Evolutionary conservation across 2,797 vertebrate species (phyloP).

Genomic region (Alosa sapidissima): DNA sequence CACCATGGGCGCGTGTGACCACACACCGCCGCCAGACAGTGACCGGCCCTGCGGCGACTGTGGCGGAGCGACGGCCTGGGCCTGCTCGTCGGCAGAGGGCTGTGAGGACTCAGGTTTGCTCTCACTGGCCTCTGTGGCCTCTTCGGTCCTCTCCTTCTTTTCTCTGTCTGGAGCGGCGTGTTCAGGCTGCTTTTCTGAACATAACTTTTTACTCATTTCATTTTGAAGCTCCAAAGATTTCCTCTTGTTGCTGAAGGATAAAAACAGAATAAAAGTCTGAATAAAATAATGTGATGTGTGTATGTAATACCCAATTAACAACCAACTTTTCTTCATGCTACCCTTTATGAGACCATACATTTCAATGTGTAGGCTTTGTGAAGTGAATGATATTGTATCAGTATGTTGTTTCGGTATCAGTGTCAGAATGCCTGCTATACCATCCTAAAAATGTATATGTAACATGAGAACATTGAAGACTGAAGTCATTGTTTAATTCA

Average conservation of each 20-base stretch:
- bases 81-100: neutral
- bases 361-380: neutral
- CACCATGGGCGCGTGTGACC: neutral
- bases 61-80: constrained; percentile 29
- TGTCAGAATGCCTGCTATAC: neutral
- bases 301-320: neutral
- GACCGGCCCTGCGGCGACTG: constrained; percentile 46
- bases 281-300: neutral
- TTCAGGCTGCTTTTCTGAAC: neutral
- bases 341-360: neutral
- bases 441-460: neutral
- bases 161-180: neutral
- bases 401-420: neutral
- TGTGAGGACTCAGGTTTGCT: constrained; percentile 7
- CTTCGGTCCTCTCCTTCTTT: constrained; percentile 25
- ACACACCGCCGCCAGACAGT: neutral
- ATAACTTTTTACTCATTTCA: neutral
- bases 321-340: neutral
- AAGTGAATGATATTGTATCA: neutral
- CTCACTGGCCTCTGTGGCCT: constrained; percentile 3
- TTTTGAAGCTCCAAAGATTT: neutral
- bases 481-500: constrained; percentile 40
- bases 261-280: neutral
- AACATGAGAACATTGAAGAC: neutral
- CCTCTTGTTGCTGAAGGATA: constrained; percentile 1